These are phyloP conservation scores for Chironomus riparius DNA, from an alignment of 2,888 invertebrate genomes.

Conservation along the genomic window DNA sequence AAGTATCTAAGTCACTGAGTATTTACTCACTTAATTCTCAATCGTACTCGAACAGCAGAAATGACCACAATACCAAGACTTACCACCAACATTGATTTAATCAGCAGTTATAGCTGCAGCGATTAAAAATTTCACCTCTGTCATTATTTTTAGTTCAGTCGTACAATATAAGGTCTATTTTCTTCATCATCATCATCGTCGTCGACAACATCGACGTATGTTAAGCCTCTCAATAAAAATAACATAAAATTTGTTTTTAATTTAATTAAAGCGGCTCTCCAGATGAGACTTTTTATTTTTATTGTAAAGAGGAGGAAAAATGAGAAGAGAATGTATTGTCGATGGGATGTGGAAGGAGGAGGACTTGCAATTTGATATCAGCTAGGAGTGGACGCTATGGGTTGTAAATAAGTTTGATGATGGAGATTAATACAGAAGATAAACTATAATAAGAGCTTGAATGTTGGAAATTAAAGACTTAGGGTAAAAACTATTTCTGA, in stretches of 20 bases:
- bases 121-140: neutral
- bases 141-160: no score
- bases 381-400: neutral
- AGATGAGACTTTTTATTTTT: neutral
- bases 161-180: no score
- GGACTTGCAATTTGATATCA: no score
- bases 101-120: neutral
- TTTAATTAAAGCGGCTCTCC: slow-evolving; percentile 19
- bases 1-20: neutral
- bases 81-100: slow-evolving; percentile 24
- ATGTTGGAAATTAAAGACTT: no score
- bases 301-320: neutral
- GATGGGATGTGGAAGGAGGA: neutral
- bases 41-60: no score
- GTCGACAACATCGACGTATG: neutral
- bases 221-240: slow-evolving; percentile 5
- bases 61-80: neutral
- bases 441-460: no score
- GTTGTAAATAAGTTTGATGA: neutral
- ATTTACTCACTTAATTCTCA: neutral
- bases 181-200: neutral
- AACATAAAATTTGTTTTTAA: slow-evolving; percentile 27
- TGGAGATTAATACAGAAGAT: no score
- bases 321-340: neutral
- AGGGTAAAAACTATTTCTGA: no score